phyloP scores from a whole-genome alignment of 2,113 vertebrate genomes.

The Cricetomys ansorgei region DNA sequence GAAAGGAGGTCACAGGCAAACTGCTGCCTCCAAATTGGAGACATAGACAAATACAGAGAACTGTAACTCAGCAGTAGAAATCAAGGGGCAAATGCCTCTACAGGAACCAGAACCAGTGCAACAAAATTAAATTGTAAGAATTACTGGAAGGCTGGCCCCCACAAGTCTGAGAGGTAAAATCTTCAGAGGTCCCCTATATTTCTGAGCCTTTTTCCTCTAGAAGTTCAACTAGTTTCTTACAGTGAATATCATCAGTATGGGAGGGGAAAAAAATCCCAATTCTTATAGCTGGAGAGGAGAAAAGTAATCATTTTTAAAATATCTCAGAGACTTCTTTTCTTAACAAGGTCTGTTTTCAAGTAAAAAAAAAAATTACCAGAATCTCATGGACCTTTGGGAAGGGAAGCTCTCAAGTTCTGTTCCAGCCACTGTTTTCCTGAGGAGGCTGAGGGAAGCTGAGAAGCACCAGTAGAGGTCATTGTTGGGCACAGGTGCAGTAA shows the following conservation, averaged over 20 bases:
- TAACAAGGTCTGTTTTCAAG: not conserved
- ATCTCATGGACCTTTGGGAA: not conserved
- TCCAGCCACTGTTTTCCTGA: not conserved
- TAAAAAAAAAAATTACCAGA: not conserved
- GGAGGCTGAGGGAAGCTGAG: not conserved
- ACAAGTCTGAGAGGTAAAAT: not conserved
- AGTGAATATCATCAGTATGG: not conserved
- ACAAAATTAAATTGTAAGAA: slow-evolving; percentile 14
- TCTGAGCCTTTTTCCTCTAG: not conserved
- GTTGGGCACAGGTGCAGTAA: not conserved
- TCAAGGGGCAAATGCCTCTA: no score
- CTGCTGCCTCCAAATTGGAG: no score
- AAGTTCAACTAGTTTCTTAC: not conserved
- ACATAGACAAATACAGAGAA: no score
- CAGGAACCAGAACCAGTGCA: not conserved
- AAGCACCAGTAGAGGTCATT: not conserved
- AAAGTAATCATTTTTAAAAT: slow-evolving; percentile 7
- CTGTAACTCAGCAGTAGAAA: no score
- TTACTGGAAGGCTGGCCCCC: not conserved
- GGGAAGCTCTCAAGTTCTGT: not conserved
- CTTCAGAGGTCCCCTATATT: not conserved
- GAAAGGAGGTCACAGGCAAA: not conserved
- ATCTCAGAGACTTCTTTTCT: not conserved
- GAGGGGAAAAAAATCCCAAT: not conserved
- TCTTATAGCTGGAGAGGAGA: not conserved